Evolutionary conservation across 1,140 invertebrate species (phyloP).

Genomic region (Ctenoplectra terminalis): DNA sequence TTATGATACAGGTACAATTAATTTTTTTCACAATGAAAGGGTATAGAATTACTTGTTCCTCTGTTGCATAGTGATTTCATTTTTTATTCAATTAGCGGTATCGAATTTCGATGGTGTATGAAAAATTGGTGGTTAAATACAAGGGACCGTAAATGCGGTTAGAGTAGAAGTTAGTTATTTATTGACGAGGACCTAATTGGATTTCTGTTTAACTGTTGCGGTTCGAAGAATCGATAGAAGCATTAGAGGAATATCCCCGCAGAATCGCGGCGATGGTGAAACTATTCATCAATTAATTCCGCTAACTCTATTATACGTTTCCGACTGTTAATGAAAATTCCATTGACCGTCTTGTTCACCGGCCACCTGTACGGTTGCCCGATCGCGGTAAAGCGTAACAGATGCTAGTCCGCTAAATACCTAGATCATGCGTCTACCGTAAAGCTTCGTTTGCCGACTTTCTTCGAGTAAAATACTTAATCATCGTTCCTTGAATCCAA

Average conservation of each 20-base stretch:
- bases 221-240: slow-evolving; percentile 47
- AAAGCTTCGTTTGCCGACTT: not conserved
- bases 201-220: slow-evolving; percentile 53
- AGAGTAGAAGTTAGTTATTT: slow-evolving; percentile 38
- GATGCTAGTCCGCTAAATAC: not conserved
- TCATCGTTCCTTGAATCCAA: no score
- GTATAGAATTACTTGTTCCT: not conserved
- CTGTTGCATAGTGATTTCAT: not conserved
- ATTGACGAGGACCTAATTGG: slow-evolving; percentile 38
- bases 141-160: slow-evolving; percentile 18
- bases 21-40: no score
- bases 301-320: not conserved
- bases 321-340: slow-evolving; percentile 41
- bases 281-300: slow-evolving; percentile 51
- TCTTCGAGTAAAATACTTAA: not conserved
- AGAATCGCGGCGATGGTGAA: slow-evolving; percentile 12
- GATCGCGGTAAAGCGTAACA: not conserved
- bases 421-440: not conserved
- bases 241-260: slow-evolving; percentile 33
- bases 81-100: not conserved
- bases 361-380: not conserved
- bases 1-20: no score
- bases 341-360: slow-evolving; percentile 21
- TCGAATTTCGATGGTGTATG: no score
- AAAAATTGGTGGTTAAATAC: not conserved